Percentiles rank a stretch among this genome's conserved stretches.
Conservation (phyloP, 2,888 invertebrate species). For the Trachelus troglodyta region DNA sequence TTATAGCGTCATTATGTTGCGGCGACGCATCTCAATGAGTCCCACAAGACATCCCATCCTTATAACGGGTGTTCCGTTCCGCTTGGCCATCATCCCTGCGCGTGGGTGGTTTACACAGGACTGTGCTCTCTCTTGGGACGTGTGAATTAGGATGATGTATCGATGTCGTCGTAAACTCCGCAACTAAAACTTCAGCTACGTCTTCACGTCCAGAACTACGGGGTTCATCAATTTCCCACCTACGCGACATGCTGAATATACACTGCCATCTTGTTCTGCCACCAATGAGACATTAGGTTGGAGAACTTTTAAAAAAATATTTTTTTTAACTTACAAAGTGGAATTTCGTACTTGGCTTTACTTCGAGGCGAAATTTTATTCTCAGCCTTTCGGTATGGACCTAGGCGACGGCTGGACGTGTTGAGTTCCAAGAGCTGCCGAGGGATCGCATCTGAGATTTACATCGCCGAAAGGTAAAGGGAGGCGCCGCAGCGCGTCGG, state of each 20-base stretch:
- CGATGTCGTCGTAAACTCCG: background rate
- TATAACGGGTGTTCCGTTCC: background rate
- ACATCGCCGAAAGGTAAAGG: background rate
- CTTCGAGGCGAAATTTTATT: background rate
- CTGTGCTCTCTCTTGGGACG: background rate
- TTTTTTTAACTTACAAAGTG: background rate
- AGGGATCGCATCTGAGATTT: background rate
- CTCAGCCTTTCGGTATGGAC: background rate
- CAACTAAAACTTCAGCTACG: background rate
- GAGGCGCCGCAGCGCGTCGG: background rate
- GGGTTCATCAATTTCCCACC: background rate
- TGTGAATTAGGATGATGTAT: background rate
- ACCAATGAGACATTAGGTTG: background rate
- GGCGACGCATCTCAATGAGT: background rate
- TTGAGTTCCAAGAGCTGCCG: background rate
- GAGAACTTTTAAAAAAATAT: background rate
- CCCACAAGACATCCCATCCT: background rate
- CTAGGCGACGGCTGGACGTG: background rate
- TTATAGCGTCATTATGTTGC: background rate
- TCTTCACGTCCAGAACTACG: background rate
- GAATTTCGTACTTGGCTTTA: background rate
- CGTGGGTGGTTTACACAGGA: background rate
- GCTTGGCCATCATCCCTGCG: background rate
- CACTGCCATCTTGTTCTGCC: background rate
- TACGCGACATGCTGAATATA: background rate